phyloP scores from a whole-genome alignment of 2,888 invertebrate genomes.

The Choristoneura rosaceana region DNA sequence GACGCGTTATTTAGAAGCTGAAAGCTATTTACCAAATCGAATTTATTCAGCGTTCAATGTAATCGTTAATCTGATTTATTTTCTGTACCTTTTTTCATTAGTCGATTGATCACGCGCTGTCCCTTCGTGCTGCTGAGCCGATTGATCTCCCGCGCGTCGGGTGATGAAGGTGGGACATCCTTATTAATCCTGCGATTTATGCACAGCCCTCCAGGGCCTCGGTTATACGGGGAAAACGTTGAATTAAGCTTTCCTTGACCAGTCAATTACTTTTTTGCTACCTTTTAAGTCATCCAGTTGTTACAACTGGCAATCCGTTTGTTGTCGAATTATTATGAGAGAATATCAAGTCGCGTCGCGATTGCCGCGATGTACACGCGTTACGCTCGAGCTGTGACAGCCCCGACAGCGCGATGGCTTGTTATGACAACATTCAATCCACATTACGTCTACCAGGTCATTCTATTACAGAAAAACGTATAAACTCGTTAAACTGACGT shows the following conservation, averaged over 20 bases:
- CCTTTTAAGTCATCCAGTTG: no score
- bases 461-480: neutral
- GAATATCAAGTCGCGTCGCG: neutral
- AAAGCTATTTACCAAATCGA: neutral
- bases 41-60: constrained; percentile 7
- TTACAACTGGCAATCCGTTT: no score
- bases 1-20: neutral
- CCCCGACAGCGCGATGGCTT: constrained; percentile 1
- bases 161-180: neutral
- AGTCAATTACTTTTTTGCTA: no score
- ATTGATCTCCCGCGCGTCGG: neutral
- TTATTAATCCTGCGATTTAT: neutral
- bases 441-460: constrained; percentile 3
- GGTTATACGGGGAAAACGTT: no score
- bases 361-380: neutral
- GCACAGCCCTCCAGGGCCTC: neutral
- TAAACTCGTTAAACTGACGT: constrained; percentile 18
- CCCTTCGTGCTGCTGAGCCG: neutral
- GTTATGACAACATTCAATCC: constrained; percentile 18
- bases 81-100: constrained; percentile 14
- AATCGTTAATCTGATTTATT: constrained; percentile 20
- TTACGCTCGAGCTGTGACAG: neutral
- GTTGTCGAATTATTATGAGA: no score
- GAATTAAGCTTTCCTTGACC: no score
- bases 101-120: neutral